Evolutionary conservation across 2,113 vertebrate genomes (phyloP).

Genomic region (Poicephalus meyeri): DNA sequence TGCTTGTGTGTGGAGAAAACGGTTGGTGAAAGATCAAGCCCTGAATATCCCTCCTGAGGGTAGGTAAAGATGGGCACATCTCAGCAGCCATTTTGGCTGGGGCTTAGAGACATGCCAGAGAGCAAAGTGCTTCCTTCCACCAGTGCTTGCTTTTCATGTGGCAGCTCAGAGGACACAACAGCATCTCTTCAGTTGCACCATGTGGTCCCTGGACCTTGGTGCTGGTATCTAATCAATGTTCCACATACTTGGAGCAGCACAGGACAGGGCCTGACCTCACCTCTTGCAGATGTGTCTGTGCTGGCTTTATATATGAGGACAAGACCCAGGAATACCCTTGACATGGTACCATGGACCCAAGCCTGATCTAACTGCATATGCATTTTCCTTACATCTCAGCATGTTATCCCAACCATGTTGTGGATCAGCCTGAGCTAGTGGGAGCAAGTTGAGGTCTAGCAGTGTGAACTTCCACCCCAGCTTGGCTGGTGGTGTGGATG

Average conservation of each 20-base stretch:
- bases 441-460: neutral
- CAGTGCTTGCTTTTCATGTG: neutral
- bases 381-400: neutral
- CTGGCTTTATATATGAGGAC: neutral
- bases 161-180: neutral
- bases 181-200: neutral
- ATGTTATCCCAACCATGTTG: accelerated
- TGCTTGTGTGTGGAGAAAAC: neutral
- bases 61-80: neutral
- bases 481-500: neutral
- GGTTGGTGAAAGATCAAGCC: neutral
- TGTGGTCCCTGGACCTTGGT: neutral
- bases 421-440: neutral
- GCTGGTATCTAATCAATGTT: neutral
- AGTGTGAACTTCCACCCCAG: neutral
- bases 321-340: neutral
- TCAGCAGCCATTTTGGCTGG: neutral
- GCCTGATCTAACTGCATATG: neutral
- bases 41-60: neutral
- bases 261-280: neutral
- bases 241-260: neutral
- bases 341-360: accelerated
- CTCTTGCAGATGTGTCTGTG: neutral
- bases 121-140: neutral
- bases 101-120: neutral